These are phyloP conservation scores for Neoscelio sp. DNA, from an alignment of 2,888 invertebrate species.

Conservation along the genomic window DNA sequence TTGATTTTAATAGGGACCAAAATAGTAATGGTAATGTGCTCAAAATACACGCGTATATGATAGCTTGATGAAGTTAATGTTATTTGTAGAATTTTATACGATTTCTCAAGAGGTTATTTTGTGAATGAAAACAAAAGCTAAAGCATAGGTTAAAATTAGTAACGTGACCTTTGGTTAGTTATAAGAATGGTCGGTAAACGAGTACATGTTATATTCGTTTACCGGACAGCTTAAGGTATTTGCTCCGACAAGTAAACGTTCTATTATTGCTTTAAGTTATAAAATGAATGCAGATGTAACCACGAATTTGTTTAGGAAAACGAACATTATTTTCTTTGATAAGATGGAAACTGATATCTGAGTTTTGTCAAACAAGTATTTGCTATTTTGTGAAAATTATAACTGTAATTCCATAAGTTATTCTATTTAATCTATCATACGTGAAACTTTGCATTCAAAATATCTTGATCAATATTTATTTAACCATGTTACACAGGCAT, in stretches of 20 bases:
- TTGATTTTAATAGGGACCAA: slow-evolving; percentile 36
- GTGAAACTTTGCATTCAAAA: slow-evolving; percentile 5
- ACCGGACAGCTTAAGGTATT: slow-evolving; percentile 15
- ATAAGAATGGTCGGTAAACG: slow-evolving; percentile 39
- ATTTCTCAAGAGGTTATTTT: slow-evolving; percentile 1
- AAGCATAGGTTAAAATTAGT: slow-evolving; percentile 20
- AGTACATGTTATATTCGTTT: slow-evolving; percentile 21
- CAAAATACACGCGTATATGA: slow-evolving; percentile 28
- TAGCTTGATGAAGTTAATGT: slow-evolving; percentile 37
- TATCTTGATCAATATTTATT: slow-evolving; percentile 28
- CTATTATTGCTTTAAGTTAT: neutral
- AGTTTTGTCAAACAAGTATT: no score
- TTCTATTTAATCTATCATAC: slow-evolving; percentile 12
- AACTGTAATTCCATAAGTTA: slow-evolving; percentile 1
- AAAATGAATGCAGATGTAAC: no score
- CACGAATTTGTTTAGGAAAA: no score
- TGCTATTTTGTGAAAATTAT: no score
- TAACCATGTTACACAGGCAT: slow-evolving; percentile 6
- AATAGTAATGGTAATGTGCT: slow-evolving; percentile 33
- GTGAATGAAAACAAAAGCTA: slow-evolving; percentile 43
- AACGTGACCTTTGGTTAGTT: slow-evolving; percentile 21
- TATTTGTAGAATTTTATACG: slow-evolving; percentile 14
- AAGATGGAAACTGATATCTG: no score
- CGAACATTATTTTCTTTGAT: no score
- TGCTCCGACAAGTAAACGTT: slow-evolving; percentile 17